Evolutionary conservation across 2,113 vertebrate genomes (phyloP).

Genomic region (Pelecanoides urinatrix): DNA sequence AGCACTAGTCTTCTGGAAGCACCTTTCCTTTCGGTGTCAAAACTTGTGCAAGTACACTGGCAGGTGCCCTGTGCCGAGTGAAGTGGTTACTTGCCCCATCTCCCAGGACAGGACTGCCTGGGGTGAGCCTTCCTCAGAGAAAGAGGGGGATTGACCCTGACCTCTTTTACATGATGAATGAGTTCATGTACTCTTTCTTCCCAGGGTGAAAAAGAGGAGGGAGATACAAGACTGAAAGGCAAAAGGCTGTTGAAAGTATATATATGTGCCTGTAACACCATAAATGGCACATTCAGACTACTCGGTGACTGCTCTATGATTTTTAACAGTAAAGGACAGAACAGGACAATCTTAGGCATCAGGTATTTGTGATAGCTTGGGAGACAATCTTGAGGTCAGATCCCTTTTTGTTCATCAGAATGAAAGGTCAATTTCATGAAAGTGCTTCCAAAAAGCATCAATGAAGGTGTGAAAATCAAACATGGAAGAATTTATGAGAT

Average conservation of each 20-base stretch:
- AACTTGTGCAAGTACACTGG: not conserved
- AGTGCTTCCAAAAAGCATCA: not conserved
- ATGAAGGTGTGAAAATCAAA: not conserved
- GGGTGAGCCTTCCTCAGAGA: not conserved
- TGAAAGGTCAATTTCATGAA: not conserved
- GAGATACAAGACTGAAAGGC: not conserved
- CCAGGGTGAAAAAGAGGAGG: not conserved
- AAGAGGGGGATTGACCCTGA: not conserved
- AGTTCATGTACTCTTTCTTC: not conserved
- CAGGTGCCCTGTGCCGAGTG: not conserved
- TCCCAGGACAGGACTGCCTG: not conserved
- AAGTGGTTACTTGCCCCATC: not conserved
- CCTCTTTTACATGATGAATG: accelerated
- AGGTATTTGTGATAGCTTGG: not conserved
- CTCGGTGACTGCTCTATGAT: not conserved
- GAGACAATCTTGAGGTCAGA: not conserved
- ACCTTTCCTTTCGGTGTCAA: not conserved
- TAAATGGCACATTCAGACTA: not conserved
- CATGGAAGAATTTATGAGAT: not conserved
- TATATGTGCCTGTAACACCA: not conserved
- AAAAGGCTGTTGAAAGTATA: not conserved
- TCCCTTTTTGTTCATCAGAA: not conserved
- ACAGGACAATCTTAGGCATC: not conserved
- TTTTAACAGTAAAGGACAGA: not conserved
- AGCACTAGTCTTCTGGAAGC: not conserved